A percentile compares a stretch with the other conserved stretches of the same genome.
Conservation (phyloP, 2,113 vertebrate genomes). For the Myiagra hebetior region DNA sequence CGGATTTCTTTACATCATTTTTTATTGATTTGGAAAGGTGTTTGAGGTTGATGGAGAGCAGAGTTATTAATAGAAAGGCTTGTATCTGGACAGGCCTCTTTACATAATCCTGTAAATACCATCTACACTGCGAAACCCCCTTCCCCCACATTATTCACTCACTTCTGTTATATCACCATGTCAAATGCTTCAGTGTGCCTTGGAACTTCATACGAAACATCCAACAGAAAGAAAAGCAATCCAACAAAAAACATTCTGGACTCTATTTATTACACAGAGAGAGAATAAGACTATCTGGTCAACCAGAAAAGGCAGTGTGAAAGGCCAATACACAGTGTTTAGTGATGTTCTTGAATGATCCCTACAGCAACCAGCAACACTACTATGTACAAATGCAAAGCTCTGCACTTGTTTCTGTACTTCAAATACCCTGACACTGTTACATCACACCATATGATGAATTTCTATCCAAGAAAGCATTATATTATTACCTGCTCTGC, state of each 20-base stretch:
- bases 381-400: neutral
- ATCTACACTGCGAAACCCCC: neutral
- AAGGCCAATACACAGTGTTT: neutral
- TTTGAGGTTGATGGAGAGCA: neutral
- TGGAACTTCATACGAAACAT: neutral
- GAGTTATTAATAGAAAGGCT: neutral
- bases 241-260: neutral
- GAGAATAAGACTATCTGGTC: neutral
- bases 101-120: neutral
- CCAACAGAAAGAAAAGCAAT: neutral
- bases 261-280: neutral
- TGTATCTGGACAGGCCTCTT: neutral
- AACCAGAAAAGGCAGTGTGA: neutral
- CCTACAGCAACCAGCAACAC: neutral
- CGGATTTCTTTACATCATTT: neutral
- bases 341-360: neutral
- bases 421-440: neutral
- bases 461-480: neutral
- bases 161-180: neutral
- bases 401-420: neutral
- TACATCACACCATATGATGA: neutral
- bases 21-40: neutral
- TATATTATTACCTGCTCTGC: neutral
- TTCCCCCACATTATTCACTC: neutral
- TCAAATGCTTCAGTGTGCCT: rapidly evolving